Evolutionary conservation across 2,888 invertebrate genomes (phyloP).

Genomic region (Papilio elwesi): DNA sequence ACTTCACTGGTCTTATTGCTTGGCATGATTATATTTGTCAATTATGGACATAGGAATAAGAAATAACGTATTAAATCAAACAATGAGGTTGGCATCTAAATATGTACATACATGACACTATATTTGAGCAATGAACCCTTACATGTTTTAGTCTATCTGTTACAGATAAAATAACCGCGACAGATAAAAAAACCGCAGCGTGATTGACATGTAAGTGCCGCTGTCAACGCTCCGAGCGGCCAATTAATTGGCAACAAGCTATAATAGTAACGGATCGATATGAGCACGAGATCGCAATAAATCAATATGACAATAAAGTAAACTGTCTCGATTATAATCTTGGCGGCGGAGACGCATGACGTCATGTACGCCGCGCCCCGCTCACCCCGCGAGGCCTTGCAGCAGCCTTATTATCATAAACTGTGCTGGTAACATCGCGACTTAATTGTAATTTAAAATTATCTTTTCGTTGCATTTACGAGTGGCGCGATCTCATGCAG

Average conservation of each 20-base stretch:
- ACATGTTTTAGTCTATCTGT: conserved; percentile 9
- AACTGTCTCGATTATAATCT: conserved; percentile 78
- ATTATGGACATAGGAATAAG: background rate
- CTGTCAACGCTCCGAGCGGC: conserved; percentile 56
- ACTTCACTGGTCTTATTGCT: background rate
- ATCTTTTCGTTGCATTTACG: conserved; percentile 38
- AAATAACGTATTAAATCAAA: background rate
- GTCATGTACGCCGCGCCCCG: conserved; percentile 56
- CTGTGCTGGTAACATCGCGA: conserved; percentile 44
- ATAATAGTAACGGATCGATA: conserved; percentile 61
- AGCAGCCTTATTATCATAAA: conserved; percentile 42
- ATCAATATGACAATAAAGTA: conserved; percentile 79
- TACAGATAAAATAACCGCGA: conserved; percentile 22
- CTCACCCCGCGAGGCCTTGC: conserved; percentile 46
- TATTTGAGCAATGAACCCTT: background rate
- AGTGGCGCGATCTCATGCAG: conserved; percentile 36
- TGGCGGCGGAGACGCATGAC: conserved; percentile 65
- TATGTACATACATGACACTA: background rate
- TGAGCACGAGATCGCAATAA: conserved; percentile 58
- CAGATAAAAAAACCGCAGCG: conserved; percentile 14
- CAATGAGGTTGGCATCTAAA: conserved; percentile 10
- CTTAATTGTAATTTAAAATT: conserved; percentile 40
- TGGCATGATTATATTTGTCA: background rate
- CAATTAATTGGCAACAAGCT: conserved; percentile 66
- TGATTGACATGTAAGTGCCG: conserved; percentile 39